A percentile compares a stretch with the other conserved stretches of the same genome.
phyloP scores from a whole-genome alignment of 2,888 invertebrate genomes.

The Drosophila siamana region DNA sequence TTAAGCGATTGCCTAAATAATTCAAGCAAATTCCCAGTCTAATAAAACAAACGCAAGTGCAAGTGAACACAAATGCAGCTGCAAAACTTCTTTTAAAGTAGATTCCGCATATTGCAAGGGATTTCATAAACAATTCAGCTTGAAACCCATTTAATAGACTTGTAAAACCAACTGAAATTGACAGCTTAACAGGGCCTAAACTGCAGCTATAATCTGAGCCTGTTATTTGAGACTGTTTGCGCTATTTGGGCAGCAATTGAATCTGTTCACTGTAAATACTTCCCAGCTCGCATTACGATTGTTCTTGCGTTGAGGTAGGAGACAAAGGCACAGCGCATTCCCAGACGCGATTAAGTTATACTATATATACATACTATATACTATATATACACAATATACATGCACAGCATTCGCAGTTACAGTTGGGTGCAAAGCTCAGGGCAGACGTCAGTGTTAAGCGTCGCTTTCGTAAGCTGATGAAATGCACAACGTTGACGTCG shows the following conservation, averaged over 20 bases:
- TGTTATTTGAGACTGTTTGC: neutral
- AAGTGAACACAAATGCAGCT: too few relatives aligned
- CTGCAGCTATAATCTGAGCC: neutral
- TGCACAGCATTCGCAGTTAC: conserved; percentile 14
- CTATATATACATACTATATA: too few relatives aligned
- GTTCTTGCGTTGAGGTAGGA: neutral
- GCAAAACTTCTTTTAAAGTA: too few relatives aligned
- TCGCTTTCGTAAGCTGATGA: conserved; percentile 38
- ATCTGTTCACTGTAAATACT: conserved; percentile 1
- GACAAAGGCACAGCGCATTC: conserved; percentile 7
- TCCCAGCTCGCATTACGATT: conserved; percentile 1
- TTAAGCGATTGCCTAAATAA: too few relatives aligned
- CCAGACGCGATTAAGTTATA: conserved; percentile 24
- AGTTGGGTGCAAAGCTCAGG: conserved; percentile 43
- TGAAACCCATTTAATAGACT: too few relatives aligned
- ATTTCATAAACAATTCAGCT: too few relatives aligned
- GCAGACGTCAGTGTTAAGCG: conserved; percentile 22
- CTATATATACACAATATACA: too few relatives aligned
- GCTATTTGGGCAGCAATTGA: neutral
- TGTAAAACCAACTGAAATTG: neutral
- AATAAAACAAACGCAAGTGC: too few relatives aligned
- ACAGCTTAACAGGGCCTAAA: neutral
- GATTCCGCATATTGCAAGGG: neutral
- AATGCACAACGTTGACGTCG: conserved; percentile 20
- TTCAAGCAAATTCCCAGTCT: too few relatives aligned